Percentiles rank a stretch among this genome's conserved stretches.
These are phyloP conservation scores for Nycticorax nycticorax DNA, from an alignment of 2,113 vertebrate species.

Conservation along the genomic window DNA sequence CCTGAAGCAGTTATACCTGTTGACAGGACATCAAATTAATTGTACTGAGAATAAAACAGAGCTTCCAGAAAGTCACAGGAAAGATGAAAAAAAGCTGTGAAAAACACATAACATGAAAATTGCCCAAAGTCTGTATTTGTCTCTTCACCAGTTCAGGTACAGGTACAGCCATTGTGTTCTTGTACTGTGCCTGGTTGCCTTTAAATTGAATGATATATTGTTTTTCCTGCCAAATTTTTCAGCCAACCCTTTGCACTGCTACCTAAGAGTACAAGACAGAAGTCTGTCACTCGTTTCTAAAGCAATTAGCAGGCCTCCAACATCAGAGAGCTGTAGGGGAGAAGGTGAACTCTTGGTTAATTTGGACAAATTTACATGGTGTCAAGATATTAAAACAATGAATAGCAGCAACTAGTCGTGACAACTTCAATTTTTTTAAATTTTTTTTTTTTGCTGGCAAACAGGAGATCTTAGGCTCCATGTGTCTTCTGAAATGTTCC, in stretches of 20 bases:
- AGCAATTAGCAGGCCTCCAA: neutral
- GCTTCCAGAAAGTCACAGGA: neutral
- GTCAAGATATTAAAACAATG: neutral
- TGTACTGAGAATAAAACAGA: neutral
- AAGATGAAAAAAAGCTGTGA: neutral
- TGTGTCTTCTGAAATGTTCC: neutral
- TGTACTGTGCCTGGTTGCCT: neutral
- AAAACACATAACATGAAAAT: neutral
- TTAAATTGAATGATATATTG: neutral
- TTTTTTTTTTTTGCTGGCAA: neutral
- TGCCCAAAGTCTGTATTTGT: neutral
- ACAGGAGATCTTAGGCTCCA: neutral
- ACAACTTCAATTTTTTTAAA: neutral
- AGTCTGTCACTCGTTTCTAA: neutral
- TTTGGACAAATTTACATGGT: neutral
- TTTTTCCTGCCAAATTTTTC: neutral
- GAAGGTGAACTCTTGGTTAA: neutral
- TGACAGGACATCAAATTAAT: neutral
- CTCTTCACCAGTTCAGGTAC: neutral
- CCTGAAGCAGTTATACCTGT: neutral
- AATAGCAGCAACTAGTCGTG: neutral
- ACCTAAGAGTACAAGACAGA: neutral
- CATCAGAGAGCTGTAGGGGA: neutral
- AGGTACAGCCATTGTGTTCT: neutral
- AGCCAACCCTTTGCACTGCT: neutral